Conservation (phyloP, 2,888 invertebrate species). For the Amphipyra berbera region DNA sequence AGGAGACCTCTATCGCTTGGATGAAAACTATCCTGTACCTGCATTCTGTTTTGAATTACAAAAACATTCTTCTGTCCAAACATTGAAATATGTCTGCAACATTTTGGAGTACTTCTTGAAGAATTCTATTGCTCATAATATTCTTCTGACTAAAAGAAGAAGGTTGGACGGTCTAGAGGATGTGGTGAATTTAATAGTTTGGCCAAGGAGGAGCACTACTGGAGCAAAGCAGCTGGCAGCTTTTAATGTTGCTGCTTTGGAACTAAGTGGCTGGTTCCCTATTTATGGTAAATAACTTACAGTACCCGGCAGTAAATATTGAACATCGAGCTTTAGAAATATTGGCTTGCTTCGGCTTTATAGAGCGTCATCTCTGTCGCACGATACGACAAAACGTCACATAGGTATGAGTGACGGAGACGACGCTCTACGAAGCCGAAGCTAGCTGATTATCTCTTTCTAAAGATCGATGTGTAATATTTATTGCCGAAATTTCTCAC, state of each 20-base stretch:
- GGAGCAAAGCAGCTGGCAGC: slow-evolving; percentile 89
- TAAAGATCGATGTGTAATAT: too few species aligned
- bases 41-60: slow-evolving; percentile 92
- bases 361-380: too few species aligned
- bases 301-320: too few species aligned
- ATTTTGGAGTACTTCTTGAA: slow-evolving; percentile 90
- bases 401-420: too few species aligned
- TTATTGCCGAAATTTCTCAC: too few species aligned
- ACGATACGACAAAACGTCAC: too few species aligned
- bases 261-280: slow-evolving; percentile 94
- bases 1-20: slow-evolving; percentile 87
- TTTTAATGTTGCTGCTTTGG: slow-evolving; percentile 93
- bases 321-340: too few species aligned
- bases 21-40: slow-evolving; percentile 89
- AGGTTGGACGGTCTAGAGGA: slow-evolving; percentile 59
- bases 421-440: too few species aligned
- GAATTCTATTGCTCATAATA: slow-evolving; percentile 93
- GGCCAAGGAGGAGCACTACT: slow-evolving; percentile 90
- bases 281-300: slow-evolving; percentile 89
- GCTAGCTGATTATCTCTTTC: too few species aligned
- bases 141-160: slow-evolving; percentile 91
- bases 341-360: too few species aligned
- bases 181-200: slow-evolving; percentile 91
- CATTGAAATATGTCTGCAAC: slow-evolving; percentile 80
- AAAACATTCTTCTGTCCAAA: slow-evolving; percentile 64